Percentiles rank a stretch among this genome's conserved stretches.
Evolutionary conservation across 2,113 vertebrate genomes (phyloP).

Genomic region (Antechinus stuartii): DNA sequence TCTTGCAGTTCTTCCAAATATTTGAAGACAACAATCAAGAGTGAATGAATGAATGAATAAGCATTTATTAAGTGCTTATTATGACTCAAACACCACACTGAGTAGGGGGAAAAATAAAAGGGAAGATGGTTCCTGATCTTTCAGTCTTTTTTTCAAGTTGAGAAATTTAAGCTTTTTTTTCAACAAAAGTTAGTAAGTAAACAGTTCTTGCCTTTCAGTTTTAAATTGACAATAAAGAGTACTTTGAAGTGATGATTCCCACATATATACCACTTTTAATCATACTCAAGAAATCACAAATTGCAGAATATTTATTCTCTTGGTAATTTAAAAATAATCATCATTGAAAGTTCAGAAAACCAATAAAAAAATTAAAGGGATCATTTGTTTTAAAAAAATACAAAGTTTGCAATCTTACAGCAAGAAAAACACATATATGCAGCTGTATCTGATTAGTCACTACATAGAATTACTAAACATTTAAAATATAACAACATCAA

Average conservation of each 20-base stretch:
- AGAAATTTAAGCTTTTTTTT: rapidly evolving
- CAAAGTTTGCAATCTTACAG: neutral
- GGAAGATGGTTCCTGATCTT: neutral
- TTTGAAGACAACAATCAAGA: neutral
- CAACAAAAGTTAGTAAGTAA: neutral
- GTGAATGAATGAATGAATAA: neutral
- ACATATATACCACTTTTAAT: neutral
- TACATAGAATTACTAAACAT: neutral
- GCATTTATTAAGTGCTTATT: neutral
- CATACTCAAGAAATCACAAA: neutral
- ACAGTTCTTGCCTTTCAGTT: rapidly evolving
- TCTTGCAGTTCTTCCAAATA: neutral
- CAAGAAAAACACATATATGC: neutral
- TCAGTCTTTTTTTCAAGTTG: neutral
- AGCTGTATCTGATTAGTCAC: neutral
- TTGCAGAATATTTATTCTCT: constrained; percentile 25
- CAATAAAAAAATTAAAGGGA: constrained; percentile 13
- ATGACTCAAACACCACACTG: neutral
- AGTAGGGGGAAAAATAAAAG: neutral
- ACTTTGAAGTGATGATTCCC: neutral
- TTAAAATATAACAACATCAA: neutral
- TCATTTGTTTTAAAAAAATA: neutral
- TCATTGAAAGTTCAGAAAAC: constrained; percentile 6
- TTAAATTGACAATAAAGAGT: neutral
- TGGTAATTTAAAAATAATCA: constrained; percentile 2